Percentiles rank a stretch among this genome's conserved stretches.
Evolutionary conservation across 2,113 vertebrate species (phyloP).

Genomic region (Bolborhynchus lineola): DNA sequence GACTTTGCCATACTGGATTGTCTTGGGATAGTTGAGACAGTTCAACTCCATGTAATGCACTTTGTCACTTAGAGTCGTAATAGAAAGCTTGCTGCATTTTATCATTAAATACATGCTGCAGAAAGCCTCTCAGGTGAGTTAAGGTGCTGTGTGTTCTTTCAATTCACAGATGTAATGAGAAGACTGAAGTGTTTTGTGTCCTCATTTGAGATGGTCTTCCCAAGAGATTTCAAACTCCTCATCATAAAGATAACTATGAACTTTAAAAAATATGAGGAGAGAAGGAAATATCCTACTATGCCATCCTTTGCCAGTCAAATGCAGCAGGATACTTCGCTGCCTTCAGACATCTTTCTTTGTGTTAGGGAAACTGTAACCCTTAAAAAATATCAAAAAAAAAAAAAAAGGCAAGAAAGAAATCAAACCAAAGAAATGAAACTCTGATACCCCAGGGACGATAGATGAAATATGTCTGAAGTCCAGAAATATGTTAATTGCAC

Average conservation of each 20-base stretch:
- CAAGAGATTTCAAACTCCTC: slow-evolving; percentile 27
- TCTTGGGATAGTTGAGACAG: background rate
- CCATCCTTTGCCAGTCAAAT: background rate
- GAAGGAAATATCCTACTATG: background rate
- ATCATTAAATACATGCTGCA: background rate
- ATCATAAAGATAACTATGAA: background rate
- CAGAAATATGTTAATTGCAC: slow-evolving; percentile 46
- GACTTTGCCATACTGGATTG: background rate
- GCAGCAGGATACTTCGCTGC: background rate
- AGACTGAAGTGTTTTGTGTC: slow-evolving; percentile 34
- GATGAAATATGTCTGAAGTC: background rate
- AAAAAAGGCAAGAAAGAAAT: background rate
- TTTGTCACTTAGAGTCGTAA: background rate
- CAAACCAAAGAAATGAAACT: background rate
- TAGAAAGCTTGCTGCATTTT: background rate
- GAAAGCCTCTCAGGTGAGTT: background rate
- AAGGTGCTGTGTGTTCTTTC: background rate
- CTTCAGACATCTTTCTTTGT: background rate
- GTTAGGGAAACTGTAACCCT: background rate
- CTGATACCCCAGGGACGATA: slow-evolving; percentile 4
- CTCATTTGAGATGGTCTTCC: slow-evolving; percentile 3
- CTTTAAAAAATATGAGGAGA: background rate
- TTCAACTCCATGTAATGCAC: background rate
- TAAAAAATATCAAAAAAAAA: background rate
- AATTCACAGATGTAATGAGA: background rate